Conservation (phyloP, 2,888 invertebrate species). For the Colletes collaris region DNA sequence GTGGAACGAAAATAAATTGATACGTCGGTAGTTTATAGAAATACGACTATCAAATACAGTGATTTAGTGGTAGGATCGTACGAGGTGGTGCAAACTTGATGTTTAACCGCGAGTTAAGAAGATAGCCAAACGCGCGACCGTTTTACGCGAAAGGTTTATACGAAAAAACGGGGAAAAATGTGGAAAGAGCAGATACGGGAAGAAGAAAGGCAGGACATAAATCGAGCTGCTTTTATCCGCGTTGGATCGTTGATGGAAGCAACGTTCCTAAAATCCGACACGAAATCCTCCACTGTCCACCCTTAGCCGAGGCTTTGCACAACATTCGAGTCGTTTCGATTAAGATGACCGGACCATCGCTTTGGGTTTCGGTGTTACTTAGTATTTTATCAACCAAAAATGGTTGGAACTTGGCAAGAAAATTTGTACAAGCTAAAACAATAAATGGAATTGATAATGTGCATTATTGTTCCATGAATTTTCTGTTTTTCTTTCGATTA, state of each 20-base stretch:
- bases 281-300: constrained; percentile 17
- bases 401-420: too few relatives aligned
- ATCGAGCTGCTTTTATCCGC: constrained; percentile 47
- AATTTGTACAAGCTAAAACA: too few relatives aligned
- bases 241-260: constrained; percentile 46
- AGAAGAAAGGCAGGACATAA: constrained; percentile 17
- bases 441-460: too few relatives aligned
- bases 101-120: background rate
- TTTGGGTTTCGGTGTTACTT: background rate
- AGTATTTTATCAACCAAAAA: too few relatives aligned
- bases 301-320: constrained; percentile 12
- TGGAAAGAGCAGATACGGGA: constrained; percentile 15
- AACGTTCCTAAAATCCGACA: constrained; percentile 43
- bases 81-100: background rate
- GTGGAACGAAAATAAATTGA: background rate
- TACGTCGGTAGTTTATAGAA: background rate
- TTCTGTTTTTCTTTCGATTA: background rate
- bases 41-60: background rate
- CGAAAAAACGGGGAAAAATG: background rate
- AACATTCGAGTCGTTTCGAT: constrained; percentile 24
- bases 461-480: too few relatives aligned
- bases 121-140: background rate
- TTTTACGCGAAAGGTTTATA: background rate
- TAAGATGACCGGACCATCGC: constrained; percentile 13
- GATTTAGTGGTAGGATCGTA: too few relatives aligned